Conservation (phyloP, 2,797 vertebrate genomes). For the Smutsia temminckii region DNA sequence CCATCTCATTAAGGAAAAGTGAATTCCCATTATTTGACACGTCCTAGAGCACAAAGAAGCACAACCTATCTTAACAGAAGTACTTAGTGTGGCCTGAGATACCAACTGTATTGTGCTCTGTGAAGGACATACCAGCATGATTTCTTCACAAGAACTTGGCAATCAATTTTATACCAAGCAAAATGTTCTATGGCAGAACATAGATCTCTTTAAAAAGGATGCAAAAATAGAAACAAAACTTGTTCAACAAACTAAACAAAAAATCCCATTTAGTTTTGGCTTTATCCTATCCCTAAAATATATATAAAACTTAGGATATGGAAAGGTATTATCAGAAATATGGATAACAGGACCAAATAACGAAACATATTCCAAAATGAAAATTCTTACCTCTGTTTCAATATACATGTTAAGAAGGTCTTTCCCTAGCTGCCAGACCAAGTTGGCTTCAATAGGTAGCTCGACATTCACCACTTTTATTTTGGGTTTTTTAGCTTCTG, state of each 20-base stretch:
- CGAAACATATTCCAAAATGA: not conserved
- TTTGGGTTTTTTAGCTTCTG: conserved; percentile 90
- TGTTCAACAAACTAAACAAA: not conserved
- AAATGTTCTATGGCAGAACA: not conserved
- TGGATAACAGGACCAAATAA: not conserved
- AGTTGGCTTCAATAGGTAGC: conserved; percentile 88
- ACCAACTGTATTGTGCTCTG: not conserved
- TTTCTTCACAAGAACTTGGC: not conserved
- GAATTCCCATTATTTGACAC: not conserved
- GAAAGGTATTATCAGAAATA: not conserved
- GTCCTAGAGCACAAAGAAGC: not conserved
- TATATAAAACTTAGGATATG: not conserved
- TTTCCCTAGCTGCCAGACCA: conserved; percentile 88
- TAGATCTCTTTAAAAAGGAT: not conserved
- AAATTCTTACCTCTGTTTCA: conserved; percentile 87
- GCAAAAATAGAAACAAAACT: not conserved
- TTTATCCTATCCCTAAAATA: not conserved
- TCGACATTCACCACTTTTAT: conserved; percentile 89
- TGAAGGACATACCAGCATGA: not conserved
- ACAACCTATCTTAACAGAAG: not conserved
- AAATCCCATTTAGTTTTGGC: not conserved
- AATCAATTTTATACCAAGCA: not conserved
- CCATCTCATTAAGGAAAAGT: not conserved
- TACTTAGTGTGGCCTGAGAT: not conserved
- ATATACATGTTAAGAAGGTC: conserved; percentile 89